Conservation (phyloP, 2,113 vertebrate genomes). For the Hippocampus comes region DNA sequence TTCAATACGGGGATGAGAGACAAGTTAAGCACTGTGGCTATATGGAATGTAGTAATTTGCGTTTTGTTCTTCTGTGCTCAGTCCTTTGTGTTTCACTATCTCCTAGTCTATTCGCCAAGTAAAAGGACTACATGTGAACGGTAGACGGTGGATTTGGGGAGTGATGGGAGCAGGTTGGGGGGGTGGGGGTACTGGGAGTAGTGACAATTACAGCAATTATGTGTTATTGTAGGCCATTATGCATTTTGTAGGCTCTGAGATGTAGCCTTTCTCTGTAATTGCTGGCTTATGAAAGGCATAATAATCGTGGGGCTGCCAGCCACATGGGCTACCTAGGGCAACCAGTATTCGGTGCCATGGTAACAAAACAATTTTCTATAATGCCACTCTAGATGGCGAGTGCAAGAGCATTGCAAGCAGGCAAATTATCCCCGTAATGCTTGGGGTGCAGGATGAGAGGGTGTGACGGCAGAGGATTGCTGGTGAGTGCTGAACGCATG, state of each 20-base stretch:
- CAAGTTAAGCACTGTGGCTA: neutral
- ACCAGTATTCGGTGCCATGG: slow-evolving; percentile 62
- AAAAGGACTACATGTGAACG: slow-evolving; percentile 42
- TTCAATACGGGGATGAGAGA: neutral
- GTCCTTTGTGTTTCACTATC: slow-evolving; percentile 43
- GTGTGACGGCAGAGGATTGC: slow-evolving; percentile 32
- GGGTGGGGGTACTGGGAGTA: slow-evolving; percentile 39
- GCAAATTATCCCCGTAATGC: slow-evolving; percentile 68
- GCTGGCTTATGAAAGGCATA: slow-evolving; percentile 62
- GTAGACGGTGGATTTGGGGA: slow-evolving; percentile 12
- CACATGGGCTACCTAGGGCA: slow-evolving; percentile 46
- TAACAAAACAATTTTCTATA: slow-evolving; percentile 72
- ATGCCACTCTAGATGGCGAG: slow-evolving; percentile 56
- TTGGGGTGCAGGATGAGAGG: slow-evolving; percentile 38
- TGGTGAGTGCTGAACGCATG: slow-evolving; percentile 35
- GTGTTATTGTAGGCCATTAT: slow-evolving; percentile 70
- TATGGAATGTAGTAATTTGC: neutral
- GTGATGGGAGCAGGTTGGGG: neutral
- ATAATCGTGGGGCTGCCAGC: slow-evolving; percentile 50
- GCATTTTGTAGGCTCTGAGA: slow-evolving; percentile 63
- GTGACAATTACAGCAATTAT: slow-evolving; percentile 66
- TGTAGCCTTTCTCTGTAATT: slow-evolving; percentile 66
- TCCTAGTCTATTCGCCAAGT: slow-evolving; percentile 20
- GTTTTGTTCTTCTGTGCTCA: slow-evolving; percentile 4
- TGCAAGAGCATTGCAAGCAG: slow-evolving; percentile 63